These are phyloP conservation scores for Oxygymnocypris stewartii DNA, from an alignment of 2,113 vertebrate species.

Conservation along the genomic window DNA sequence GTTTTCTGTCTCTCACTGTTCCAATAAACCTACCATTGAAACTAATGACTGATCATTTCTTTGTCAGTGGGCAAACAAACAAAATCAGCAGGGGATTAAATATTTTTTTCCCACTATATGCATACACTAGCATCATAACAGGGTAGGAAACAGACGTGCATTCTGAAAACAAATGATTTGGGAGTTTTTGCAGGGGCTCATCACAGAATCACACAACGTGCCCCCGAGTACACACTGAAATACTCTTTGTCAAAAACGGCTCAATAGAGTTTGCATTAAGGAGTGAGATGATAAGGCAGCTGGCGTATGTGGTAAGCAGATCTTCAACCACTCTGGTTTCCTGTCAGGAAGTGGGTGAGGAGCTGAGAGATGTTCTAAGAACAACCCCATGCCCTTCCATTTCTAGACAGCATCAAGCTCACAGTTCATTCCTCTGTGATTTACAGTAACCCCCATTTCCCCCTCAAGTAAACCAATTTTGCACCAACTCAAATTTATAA, in stretches of 20 bases:
- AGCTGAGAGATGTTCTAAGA: not conserved
- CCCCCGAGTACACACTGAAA: constrained; percentile 59
- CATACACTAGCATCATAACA: not conserved
- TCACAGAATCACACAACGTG: constrained; percentile 56
- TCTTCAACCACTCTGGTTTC: constrained; percentile 49
- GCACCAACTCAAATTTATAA: not conserved
- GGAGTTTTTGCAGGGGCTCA: constrained; percentile 60
- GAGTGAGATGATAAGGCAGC: constrained; percentile 46
- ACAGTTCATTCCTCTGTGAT: constrained; percentile 6
- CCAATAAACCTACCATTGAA: no score
- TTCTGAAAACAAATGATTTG: not conserved
- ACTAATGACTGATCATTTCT: no score
- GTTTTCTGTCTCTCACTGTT: no score
- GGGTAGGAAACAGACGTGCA: not conserved
- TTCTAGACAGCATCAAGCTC: constrained; percentile 34
- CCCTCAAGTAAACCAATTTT: not conserved
- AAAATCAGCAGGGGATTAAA: no score
- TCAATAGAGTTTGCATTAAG: constrained; percentile 41
- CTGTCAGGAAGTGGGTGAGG: constrained; percentile 41
- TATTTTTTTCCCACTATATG: no score
- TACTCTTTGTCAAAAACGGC: constrained; percentile 58
- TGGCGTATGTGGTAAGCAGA: constrained; percentile 43
- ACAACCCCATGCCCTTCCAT: constrained; percentile 1
- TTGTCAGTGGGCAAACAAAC: no score
- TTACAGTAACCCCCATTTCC: not conserved